Percentiles rank a stretch among this genome's conserved stretches.
Evolutionary conservation across 1,140 invertebrate genomes (phyloP).

Genomic region (Manduca sexta): DNA sequence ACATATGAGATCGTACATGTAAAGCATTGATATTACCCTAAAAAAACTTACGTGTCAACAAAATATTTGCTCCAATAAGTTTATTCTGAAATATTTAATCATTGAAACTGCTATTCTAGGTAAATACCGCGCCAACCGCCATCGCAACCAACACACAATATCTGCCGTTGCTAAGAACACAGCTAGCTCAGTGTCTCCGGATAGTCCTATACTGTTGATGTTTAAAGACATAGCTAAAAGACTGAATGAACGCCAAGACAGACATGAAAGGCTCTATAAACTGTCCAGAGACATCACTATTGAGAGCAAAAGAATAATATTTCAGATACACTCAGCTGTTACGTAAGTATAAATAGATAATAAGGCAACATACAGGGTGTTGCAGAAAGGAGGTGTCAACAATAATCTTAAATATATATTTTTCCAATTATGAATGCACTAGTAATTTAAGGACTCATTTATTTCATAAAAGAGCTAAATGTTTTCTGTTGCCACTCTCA

Average conservation of each 20-base stretch:
- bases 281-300: constrained; percentile 91
- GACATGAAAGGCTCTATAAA: constrained; percentile 89
- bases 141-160: constrained; percentile 30
- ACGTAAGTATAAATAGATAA: constrained; percentile 37
- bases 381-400: not conserved
- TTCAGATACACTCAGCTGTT: constrained; percentile 84
- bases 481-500: not conserved
- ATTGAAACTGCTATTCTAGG: constrained; percentile 34
- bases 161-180: constrained; percentile 41
- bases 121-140: constrained; percentile 38
- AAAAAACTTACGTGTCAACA: no score
- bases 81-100: no score
- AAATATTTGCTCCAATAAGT: no score
- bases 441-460: no score
- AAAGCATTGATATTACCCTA: no score
- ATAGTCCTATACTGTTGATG: constrained; percentile 77
- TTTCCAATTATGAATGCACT: no score
- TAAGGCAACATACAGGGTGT: constrained; percentile 3
- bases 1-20: no score
- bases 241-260: constrained; percentile 87
- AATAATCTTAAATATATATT: no score
- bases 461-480: not conserved
- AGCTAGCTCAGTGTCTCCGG: constrained; percentile 34
- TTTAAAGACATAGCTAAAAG: constrained; percentile 81
- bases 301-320: constrained; percentile 93